Base-by-base conservation (phyloP, 2,113 vertebrate species). In the Trichechus manatus region DNA sequence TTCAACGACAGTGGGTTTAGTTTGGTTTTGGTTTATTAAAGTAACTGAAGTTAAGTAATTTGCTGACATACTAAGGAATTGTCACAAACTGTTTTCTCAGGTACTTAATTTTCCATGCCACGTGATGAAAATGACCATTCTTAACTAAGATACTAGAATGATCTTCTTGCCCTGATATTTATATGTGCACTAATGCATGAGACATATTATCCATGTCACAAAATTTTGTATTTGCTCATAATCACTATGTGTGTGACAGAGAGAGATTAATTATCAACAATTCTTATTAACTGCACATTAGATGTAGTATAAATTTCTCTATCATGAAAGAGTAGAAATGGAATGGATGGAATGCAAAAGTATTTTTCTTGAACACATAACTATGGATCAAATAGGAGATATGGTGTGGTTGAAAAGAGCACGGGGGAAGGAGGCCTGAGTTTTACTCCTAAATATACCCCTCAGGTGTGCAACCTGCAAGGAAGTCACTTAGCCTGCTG, bases 101-200 rank as follows among this genome's bases (percentile, higher is more conserved):
- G 36, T 66, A 64, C 68, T 92, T 93, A 42, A 74, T 93, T 93
- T 97, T 96, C 72, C 25, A n/a, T 89, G 47, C 9, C n/a, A 56
- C 5, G 31, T 87, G 27, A 81, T 85, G 84, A 94, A 89, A 95
- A 17, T 1, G 27, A 63, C 44, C 80, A 68, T 85, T 77, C 86
- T 97, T 91, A 92, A 91, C 61, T 68, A 68, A 87, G 68, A 42
- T 68, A 56, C n/a, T 88, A 15, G 47, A 91, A 53, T 4, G 22
- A 44, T 95, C 59, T 89, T 93, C n/a, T 90, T 81, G 89, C 29
- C 33, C 31, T 93, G 78, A 44, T 87, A 81, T 77, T 86, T 89
- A 22, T 66, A 25, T 66, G 27, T 93, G 39, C 31, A 89, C 27
- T 87, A 64, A 87, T 79, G 42, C 59, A 33, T 59, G 9, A 83